A percentile compares a stretch with the other conserved stretches of the same genome.
Conservation (phyloP, 2,888 invertebrate genomes). For the Nebria brevicollis region DNA sequence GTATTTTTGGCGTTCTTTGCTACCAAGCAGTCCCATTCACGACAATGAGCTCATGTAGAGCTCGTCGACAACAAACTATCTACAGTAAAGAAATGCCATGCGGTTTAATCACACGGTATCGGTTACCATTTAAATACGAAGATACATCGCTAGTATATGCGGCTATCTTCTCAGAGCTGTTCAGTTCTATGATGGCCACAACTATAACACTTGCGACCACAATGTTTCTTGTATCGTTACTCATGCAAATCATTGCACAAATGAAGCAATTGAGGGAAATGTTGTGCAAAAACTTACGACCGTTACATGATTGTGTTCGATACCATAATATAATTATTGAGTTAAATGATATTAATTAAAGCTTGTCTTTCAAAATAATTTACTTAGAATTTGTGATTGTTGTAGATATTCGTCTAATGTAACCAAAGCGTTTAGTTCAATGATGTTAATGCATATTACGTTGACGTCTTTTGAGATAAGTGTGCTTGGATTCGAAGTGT, state of each 20-base stretch:
- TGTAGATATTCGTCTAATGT: conserved; percentile 51
- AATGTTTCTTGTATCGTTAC: conserved; percentile 36
- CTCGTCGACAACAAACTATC: conserved; percentile 8
- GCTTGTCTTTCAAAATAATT: not conserved
- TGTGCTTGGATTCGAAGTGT: conserved; percentile 51
- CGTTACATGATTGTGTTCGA: conserved; percentile 20
- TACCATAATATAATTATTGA: conserved; percentile 38
- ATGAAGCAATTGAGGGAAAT: conserved; percentile 27
- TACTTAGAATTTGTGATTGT: not conserved
- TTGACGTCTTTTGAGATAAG: conserved; percentile 54
- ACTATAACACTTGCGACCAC: conserved; percentile 30
- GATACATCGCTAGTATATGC: conserved; percentile 33
- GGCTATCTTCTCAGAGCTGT: conserved; percentile 22
- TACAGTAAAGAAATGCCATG: conserved; percentile 40
- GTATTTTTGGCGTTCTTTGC: conserved; percentile 27
- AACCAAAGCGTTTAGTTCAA: conserved; percentile 52
- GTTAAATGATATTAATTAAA: conserved; percentile 27
- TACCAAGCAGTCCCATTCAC: conserved; percentile 36
- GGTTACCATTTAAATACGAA: conserved; percentile 34
- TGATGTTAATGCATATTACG: conserved; percentile 52
- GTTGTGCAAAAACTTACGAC: not conserved
- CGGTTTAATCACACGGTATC: conserved; percentile 33
- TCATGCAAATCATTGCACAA: conserved; percentile 40
- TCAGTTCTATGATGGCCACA: conserved; percentile 20
- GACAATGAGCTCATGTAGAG: conserved; percentile 26